Evolutionary conservation across 2,797 vertebrate species (phyloP).

Genomic region (Eospalax fontanierii): DNA sequence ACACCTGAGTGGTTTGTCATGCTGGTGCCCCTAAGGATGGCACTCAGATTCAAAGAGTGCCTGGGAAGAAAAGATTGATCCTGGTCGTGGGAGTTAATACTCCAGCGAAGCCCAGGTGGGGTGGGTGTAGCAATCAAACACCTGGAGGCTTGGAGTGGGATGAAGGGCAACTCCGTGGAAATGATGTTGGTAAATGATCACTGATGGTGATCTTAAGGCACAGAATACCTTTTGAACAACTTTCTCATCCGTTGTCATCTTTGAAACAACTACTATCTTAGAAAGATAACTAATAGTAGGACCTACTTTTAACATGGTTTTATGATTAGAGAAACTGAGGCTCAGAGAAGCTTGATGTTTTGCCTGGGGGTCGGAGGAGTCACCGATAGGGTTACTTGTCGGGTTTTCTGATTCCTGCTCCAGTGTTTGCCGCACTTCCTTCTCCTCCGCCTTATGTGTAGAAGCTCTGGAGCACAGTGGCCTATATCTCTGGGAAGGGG

Average conservation of each 20-base stretch:
- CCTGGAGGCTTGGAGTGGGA: neutral
- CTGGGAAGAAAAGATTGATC: constrained; percentile 24
- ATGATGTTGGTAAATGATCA: neutral
- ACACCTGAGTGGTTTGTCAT: neutral
- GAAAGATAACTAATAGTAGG: constrained; percentile 43
- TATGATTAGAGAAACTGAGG: neutral
- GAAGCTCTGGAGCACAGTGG: neutral
- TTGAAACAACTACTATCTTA: constrained; percentile 16
- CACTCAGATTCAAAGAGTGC: neutral
- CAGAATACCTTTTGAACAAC: constrained; percentile 13
- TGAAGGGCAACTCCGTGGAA: neutral
- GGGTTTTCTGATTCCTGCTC: neutral
- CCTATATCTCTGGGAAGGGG: neutral
- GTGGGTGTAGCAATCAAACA: neutral
- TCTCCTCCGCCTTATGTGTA: neutral
- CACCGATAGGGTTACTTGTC: neutral
- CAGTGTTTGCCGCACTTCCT: neutral
- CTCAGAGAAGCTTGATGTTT: neutral
- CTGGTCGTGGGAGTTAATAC: neutral
- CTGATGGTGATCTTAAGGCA: neutral
- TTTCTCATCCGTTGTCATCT: constrained; percentile 30
- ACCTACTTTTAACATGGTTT: neutral
- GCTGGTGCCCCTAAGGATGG: neutral
- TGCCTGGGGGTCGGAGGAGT: neutral
- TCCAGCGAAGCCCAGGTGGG: constrained; percentile 16